Base-by-base conservation (phyloP, 2,888 invertebrate genomes). In the Ctenicera cuprea region DNA sequence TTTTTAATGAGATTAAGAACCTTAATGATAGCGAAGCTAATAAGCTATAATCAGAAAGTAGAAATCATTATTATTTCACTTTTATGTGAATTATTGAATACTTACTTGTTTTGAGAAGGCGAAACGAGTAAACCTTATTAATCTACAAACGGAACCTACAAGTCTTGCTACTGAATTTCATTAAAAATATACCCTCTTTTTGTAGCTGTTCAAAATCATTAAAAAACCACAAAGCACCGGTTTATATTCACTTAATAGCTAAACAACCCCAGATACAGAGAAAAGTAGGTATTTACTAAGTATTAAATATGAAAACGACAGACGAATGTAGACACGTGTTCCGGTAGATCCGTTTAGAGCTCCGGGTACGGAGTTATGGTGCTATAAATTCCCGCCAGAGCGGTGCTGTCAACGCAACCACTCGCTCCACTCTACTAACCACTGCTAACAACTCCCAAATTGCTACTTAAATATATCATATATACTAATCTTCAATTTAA, bases 381-480 rank as follows among this genome's bases (percentile, higher is more conserved):
- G 79, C 82, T 77, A 82, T 82, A 80, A 82, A 80, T 81, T 80
- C 80, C 81, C 77, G 77, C 81, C 80, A 83, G 82, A 80, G 80
- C 77, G 75, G 72, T 76, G 74, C 74, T 75, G 74, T 75, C 74
- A 75, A 63, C 74, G 59, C 67, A 80, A 83, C 83, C 83, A 82
- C 83, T 82, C 83, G 81, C 84, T 81, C 83, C 82, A 83, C 84
- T 84, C 82, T 82, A 84, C 85, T 85, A 85, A 86, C 85, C 86
- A 84, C 85, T 83, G 83, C 85, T 85, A 85, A 86, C 85, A 85
- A 85, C 85, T 85, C 85, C 84, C 84, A 85, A 85, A 86, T 86
- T 85, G 85, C 85, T 82, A 84, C 83, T 84, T 83, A 84, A 83
- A 84, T 83, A 83, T 84, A 73, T 71, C 69, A 74, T 74, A 67